phyloP scores from a whole-genome alignment of 2,888 invertebrate genomes.

The Pseudococcus jackbeardsleyi region DNA sequence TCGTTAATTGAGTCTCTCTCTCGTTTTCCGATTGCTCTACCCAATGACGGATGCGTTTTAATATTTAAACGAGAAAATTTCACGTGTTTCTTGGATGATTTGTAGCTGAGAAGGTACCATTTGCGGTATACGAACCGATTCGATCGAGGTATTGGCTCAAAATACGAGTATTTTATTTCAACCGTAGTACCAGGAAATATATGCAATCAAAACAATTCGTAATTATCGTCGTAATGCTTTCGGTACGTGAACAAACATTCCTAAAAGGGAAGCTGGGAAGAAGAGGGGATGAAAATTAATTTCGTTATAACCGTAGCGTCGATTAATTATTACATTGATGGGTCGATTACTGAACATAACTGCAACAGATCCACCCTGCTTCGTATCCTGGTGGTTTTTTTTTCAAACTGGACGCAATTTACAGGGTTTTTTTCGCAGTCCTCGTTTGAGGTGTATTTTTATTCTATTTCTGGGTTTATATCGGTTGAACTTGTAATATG shows the following conservation, averaged over 20 bases:
- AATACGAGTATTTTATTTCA: not conserved
- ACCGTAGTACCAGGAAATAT: not conserved
- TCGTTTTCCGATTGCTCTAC: not conserved
- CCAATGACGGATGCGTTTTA: not conserved
- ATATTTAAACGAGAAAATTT: conserved; percentile 1
- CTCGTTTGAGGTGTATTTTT: not conserved
- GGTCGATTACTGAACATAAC: not conserved
- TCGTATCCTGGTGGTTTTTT: not conserved
- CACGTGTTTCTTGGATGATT: not conserved
- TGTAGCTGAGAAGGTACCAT: not conserved
- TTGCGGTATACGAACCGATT: too few species aligned
- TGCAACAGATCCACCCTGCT: not conserved
- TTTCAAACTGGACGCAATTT: not conserved
- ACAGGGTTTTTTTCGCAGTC: not conserved
- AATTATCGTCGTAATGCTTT: not conserved
- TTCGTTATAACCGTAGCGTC: not conserved
- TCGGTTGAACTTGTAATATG: not conserved
- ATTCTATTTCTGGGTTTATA: not conserved
- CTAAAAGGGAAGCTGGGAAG: not conserved
- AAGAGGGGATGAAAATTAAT: not conserved
- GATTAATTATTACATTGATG: conserved; percentile 19
- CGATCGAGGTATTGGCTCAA: not conserved
- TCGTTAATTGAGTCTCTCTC: conserved; percentile 28
- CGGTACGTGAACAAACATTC: not conserved
- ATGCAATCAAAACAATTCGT: not conserved